Evolutionary conservation across 2,888 invertebrate species (phyloP), one percentile per base, ranked within the genome.

Genomic region (Cantharis rustica): DNA sequence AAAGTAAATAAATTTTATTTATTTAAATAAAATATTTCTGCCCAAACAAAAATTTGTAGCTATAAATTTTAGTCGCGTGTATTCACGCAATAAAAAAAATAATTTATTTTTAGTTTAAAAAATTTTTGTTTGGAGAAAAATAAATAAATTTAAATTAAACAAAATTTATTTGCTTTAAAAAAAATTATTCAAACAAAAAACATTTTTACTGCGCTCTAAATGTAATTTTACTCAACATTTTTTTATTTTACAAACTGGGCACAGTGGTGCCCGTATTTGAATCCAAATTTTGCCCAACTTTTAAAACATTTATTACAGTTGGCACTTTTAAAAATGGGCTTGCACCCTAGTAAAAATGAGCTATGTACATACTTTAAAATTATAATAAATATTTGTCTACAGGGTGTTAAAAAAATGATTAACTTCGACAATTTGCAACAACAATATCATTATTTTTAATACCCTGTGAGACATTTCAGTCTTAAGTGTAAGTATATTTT

Each of bases 291-390:
- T 47, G 47, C 47, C 68, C 16, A 16, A 68, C 13, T 15, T 23
- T n/a, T 11, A 69, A 68, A 73, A 23, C 23, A 26, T 71, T 16
- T 75, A 16, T 64, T 73, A 69, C 71, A 72, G 70, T 80, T 77
- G 80, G 82, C 82, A 82, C 85, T 86, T 85, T 85, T 85, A 79
- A 81, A 77, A 81, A 81, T 80, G 85, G 86, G 86, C 85, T 87
- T 84, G 86, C 86, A 86, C 84, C 84, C 81, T 85, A 86, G 85
- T 85, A 84, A 85, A 79, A 76, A 79, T 80, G 47, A 47, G 47
- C 47, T 47, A 47, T 47, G 47, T n/a, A 47, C 47, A 47, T n/a
- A 47, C 1, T 47, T 47, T 47, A n/a, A n/a, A 47, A 47, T 47
- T 47, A 23, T 23, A 47, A 47, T 47, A 47, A 47, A 47, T 47